Evolutionary conservation across 2,113 vertebrate species (phyloP).

Genomic region (Tyto alba): DNA sequence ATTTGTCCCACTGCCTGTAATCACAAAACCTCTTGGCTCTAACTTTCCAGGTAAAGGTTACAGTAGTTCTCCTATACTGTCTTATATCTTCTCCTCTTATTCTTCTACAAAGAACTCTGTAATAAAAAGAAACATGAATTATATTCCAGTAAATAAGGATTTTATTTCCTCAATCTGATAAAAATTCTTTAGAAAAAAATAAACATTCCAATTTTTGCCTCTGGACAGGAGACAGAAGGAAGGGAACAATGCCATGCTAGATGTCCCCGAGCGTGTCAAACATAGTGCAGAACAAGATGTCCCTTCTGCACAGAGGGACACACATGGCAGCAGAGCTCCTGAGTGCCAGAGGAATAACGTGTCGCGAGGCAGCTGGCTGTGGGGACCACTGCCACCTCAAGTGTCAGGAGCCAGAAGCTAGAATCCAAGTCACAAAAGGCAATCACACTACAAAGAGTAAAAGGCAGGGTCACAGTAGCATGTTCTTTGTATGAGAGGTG

Average conservation of each 20-base stretch:
- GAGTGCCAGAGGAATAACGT: not conserved
- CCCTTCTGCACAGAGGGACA: not conserved
- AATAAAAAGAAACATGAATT: not conserved
- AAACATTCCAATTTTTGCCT: not conserved
- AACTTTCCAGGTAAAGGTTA: not conserved
- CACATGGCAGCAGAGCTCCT: not conserved
- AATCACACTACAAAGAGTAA: not conserved
- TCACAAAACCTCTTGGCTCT: not conserved
- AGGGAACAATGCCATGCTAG: not conserved
- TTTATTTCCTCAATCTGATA: not conserved
- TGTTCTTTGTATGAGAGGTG: not conserved
- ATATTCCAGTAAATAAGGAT: not conserved
- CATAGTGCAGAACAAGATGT: not conserved
- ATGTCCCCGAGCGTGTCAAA: not conserved
- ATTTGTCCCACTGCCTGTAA: not conserved
- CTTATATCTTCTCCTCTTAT: not conserved
- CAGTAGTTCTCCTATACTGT: not conserved
- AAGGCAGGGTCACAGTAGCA: not conserved
- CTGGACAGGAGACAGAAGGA: not conserved
- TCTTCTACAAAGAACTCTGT: not conserved
- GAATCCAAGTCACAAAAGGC: not conserved
- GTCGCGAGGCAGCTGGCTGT: not conserved
- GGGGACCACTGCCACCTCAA: not conserved
- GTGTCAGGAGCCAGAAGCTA: not conserved
- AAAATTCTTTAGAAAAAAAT: not conserved